A percentile compares a stretch with the other conserved stretches of the same genome.
Conservation (phyloP, 2,113 vertebrate genomes). For the Empidonax traillii region DNA sequence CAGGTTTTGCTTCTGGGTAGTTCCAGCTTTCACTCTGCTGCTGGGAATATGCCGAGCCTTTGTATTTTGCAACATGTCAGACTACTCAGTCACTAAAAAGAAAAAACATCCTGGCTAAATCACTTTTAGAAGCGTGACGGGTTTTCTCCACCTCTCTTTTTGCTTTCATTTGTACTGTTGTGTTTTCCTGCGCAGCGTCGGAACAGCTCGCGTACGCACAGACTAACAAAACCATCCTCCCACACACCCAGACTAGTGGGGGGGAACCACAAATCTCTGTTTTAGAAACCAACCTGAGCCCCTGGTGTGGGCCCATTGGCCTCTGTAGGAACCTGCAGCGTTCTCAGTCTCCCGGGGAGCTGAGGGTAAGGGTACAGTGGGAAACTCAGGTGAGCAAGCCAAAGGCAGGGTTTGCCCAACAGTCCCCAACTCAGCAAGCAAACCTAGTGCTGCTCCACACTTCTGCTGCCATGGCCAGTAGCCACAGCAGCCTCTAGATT, state of each 20-base stretch:
- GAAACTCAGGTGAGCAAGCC: not conserved
- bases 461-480: not conserved
- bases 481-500: not conserved
- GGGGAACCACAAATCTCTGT: not conserved
- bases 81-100: constrained; percentile 22
- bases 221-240: not conserved
- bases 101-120: constrained; percentile 27
- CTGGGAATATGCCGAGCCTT: constrained; percentile 2
- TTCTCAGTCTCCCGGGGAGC: not conserved
- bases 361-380: rapidly evolving
- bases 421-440: not conserved
- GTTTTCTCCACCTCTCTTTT: not conserved
- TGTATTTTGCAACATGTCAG: constrained; percentile 53
- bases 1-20: constrained; percentile 28
- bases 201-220: not conserved
- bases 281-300: not conserved
- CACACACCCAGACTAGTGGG: rapidly evolving
- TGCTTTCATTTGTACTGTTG: not conserved
- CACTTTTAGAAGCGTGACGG: not conserved
- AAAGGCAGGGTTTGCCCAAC: not conserved
- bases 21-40: constrained; percentile 14
- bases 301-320: not conserved
- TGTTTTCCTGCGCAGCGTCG: rapidly evolving
- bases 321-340: rapidly evolving
- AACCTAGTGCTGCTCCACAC: not conserved